A percentile compares a stretch with the other conserved stretches of the same genome.
These are phyloP conservation scores for Pandemis cinnamomeana DNA, from an alignment of 2,888 invertebrate genomes.

Conservation along the genomic window DNA sequence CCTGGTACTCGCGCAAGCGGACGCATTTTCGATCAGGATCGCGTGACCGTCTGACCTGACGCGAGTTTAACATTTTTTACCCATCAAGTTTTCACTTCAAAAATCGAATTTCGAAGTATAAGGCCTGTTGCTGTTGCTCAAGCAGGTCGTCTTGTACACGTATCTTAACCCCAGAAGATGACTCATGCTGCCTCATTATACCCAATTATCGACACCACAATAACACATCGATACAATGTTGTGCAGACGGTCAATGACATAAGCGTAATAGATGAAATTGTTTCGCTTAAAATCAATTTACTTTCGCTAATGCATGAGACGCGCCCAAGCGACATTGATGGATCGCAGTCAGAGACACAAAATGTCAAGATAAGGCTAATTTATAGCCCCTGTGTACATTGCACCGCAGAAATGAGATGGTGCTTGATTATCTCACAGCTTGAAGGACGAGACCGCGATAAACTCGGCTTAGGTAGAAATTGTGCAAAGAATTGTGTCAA, in stretches of 20 bases:
- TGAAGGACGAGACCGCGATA: slow-evolving; percentile 53
- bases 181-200: slow-evolving; percentile 13
- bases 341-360: slow-evolving; percentile 71
- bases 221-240: slow-evolving; percentile 15
- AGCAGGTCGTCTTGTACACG: slow-evolving; percentile 1
- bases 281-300: slow-evolving; percentile 63
- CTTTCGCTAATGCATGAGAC: slow-evolving; percentile 62
- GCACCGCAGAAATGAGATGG: slow-evolving; percentile 65
- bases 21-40: too few species aligned
- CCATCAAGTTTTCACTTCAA: not conserved
- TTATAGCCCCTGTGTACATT: slow-evolving; percentile 68
- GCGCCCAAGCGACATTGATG: slow-evolving; percentile 70
- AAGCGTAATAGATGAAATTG: slow-evolving; percentile 42
- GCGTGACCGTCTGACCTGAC: too few species aligned
- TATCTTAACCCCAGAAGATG: slow-evolving; percentile 14
- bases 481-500: slow-evolving; percentile 52
- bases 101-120: not conserved
- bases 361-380: slow-evolving; percentile 80
- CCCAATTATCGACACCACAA: slow-evolving; percentile 4
- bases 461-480: slow-evolving; percentile 39
- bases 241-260: slow-evolving; percentile 25
- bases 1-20: too few species aligned
- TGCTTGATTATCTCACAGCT: slow-evolving; percentile 53
- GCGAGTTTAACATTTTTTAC: too few species aligned
- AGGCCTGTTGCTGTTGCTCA: not conserved